phyloP scores from a whole-genome alignment of 2,113 vertebrate species.

The Seriola aureovittata region DNA sequence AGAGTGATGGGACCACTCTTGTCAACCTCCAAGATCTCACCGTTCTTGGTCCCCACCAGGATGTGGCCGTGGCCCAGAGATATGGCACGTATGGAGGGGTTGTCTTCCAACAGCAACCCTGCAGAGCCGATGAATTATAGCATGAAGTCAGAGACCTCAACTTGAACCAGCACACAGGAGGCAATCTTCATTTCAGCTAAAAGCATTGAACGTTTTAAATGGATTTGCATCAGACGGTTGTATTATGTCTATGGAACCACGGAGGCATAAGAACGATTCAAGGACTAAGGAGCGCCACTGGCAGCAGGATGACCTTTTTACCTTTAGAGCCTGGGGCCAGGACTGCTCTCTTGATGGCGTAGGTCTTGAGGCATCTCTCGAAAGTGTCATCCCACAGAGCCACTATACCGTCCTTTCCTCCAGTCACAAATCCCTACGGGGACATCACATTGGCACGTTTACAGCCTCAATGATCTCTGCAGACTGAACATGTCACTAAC shows the following conservation, averaged over 20 bases:
- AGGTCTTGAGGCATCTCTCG: conserved; percentile 98
- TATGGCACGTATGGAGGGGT: conserved; percentile 99
- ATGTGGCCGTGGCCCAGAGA: conserved; percentile 98
- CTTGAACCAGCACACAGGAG: conserved; percentile 5
- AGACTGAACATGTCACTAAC: not conserved
- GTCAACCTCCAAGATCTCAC: conserved; percentile 98
- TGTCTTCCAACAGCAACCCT: conserved; percentile 98
- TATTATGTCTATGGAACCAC: not conserved
- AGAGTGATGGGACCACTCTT: conserved; percentile 97
- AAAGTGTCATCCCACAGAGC: conserved; percentile 98
- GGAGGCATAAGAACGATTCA: not conserved
- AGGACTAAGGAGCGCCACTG: not conserved
- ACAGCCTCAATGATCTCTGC: conserved; percentile 8
- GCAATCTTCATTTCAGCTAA: conserved; percentile 48
- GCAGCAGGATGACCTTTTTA: conserved; percentile 63
- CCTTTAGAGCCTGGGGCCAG: conserved; percentile 99
- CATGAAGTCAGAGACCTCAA: conserved; percentile 28
- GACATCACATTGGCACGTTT: conserved; percentile 24
- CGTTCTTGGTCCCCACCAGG: conserved; percentile 98
- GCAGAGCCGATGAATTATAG: conserved; percentile 31
- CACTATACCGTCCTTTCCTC: conserved; percentile 96
- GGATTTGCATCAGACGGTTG: conserved; percentile 31
- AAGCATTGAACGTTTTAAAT: conserved; percentile 38
- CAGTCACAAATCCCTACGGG: conserved; percentile 96
- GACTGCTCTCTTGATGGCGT: conserved; percentile 96